Percentiles rank a stretch among this genome's conserved stretches.
phyloP scores from a whole-genome alignment of 2,888 invertebrate species.

The Falcaria lacertinaria region DNA sequence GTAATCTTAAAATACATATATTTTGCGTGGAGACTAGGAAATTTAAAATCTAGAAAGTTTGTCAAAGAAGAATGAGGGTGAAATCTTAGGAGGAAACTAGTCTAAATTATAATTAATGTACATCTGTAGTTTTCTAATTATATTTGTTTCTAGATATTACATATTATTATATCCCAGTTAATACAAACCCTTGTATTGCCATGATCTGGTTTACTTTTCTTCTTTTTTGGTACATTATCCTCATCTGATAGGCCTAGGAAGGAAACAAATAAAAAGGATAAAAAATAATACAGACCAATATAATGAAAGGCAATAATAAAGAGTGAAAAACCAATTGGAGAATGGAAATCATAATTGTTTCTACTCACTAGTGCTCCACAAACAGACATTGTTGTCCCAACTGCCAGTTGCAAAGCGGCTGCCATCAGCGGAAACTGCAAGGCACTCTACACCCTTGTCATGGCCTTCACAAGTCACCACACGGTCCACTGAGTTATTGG shows the following conservation, averaged over 20 bases:
- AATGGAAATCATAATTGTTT: neutral
- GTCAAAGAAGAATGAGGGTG: too few relatives aligned
- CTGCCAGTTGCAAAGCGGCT: slow-evolving; percentile 88
- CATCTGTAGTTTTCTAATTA: too few relatives aligned
- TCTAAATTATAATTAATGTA: too few relatives aligned
- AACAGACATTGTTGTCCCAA: slow-evolving; percentile 94
- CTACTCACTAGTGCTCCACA: slow-evolving; percentile 89
- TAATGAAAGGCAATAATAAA: too few relatives aligned
- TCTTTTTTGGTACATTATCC: slow-evolving; percentile 79
- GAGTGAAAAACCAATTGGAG: too few relatives aligned
- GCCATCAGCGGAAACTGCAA: slow-evolving; percentile 86
- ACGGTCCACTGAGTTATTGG: slow-evolving; percentile 87
- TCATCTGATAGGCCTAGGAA: slow-evolving; percentile 73
- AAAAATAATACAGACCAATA: neutral
- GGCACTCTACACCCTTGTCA: slow-evolving; percentile 93
- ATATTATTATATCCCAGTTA: too few relatives aligned
- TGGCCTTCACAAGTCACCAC: slow-evolving; percentile 93
- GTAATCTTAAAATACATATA: too few relatives aligned
- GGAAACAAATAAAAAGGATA: neutral
- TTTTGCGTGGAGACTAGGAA: too few relatives aligned
- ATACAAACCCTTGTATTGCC: slow-evolving; percentile 79
- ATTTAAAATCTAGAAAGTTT: too few relatives aligned
- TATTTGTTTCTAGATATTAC: too few relatives aligned
- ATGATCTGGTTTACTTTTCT: slow-evolving; percentile 79
- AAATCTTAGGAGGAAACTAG: too few relatives aligned